phyloP scores from a whole-genome alignment of 2,888 invertebrate species.

The Lasioglossum morio region DNA sequence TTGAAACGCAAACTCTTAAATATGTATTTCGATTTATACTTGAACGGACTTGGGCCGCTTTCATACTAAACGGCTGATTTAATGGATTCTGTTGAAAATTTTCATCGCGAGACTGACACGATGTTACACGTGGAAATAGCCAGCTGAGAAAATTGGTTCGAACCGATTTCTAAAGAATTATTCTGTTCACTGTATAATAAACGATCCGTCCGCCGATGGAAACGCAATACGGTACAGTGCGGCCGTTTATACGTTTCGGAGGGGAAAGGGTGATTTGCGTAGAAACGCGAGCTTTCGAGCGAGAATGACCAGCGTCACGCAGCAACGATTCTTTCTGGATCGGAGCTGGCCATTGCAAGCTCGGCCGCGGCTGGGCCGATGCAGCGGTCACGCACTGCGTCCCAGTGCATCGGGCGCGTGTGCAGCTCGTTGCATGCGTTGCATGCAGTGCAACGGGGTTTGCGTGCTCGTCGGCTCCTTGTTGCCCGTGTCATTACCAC shows the following conservation, averaged over 20 bases:
- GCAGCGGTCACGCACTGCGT: constrained; percentile 69
- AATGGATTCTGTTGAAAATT: too few relatives aligned
- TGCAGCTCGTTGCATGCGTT: constrained; percentile 41
- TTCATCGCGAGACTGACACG: neutral
- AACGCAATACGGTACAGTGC: neutral
- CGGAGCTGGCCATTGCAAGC: constrained; percentile 61
- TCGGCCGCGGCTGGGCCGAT: constrained; percentile 48
- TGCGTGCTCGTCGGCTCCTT: constrained; percentile 51
- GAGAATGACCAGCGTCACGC: constrained; percentile 51
- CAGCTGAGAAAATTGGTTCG: neutral
- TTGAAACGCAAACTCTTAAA: too few relatives aligned
- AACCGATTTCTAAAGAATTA: neutral
- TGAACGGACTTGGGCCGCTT: too few relatives aligned
- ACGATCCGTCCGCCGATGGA: neutral
- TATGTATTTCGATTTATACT: too few relatives aligned
- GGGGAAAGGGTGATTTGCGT: constrained; percentile 27
- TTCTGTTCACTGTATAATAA: neutral
- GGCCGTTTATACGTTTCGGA: neutral
- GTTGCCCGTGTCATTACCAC: constrained; percentile 57
- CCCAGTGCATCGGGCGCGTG: constrained; percentile 66
- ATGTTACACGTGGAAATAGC: neutral
- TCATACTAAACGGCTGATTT: too few relatives aligned
- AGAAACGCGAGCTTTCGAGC: constrained; percentile 39
- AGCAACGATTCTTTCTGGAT: constrained; percentile 55
- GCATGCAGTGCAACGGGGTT: constrained; percentile 24